Percentiles rank a stretch among this genome's conserved stretches.
These are phyloP conservation scores for Hypolimnas misippus DNA, from an alignment of 2,888 invertebrate species.

Conservation along the genomic window DNA sequence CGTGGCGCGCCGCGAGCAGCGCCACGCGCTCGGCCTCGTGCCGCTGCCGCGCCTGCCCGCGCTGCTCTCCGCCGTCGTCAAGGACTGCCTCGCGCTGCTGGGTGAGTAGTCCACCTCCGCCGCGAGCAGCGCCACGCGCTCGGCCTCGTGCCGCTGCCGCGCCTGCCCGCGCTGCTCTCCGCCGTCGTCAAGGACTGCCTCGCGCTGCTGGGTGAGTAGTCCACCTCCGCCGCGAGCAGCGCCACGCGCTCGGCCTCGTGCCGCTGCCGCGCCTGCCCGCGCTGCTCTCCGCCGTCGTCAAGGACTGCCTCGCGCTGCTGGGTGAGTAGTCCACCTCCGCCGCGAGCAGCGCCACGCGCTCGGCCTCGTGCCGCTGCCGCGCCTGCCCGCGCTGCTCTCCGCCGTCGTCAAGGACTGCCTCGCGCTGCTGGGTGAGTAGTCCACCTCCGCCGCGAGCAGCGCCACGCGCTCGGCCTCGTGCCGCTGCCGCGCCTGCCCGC, in stretches of 20 bases:
- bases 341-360: conserved; percentile 93
- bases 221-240: conserved; percentile 87
- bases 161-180: conserved; percentile 93
- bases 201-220: conserved; percentile 87
- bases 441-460: no score
- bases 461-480: no score
- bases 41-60: conserved; percentile 91
- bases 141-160: conserved; percentile 91
- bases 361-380: conserved; percentile 91
- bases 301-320: conserved; percentile 92
- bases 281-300: conserved; percentile 92
- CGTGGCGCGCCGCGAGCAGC: conserved; percentile 94
- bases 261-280: conserved; percentile 91
- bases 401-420: conserved; percentile 93
- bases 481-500: no score
- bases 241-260: conserved; percentile 92
- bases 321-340: conserved; percentile 65
- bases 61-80: conserved; percentile 92
- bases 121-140: conserved; percentile 93
- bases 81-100: conserved; percentile 92
- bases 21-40: conserved; percentile 92
- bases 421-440: conserved; percentile 87
- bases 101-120: conserved; percentile 65
- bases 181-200: conserved; percentile 93
- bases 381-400: conserved; percentile 93